A percentile compares a stretch with the other conserved stretches of the same genome.
Evolutionary conservation across 1,140 invertebrate genomes (phyloP).

Genomic region (Hypsibius dujardini): DNA sequence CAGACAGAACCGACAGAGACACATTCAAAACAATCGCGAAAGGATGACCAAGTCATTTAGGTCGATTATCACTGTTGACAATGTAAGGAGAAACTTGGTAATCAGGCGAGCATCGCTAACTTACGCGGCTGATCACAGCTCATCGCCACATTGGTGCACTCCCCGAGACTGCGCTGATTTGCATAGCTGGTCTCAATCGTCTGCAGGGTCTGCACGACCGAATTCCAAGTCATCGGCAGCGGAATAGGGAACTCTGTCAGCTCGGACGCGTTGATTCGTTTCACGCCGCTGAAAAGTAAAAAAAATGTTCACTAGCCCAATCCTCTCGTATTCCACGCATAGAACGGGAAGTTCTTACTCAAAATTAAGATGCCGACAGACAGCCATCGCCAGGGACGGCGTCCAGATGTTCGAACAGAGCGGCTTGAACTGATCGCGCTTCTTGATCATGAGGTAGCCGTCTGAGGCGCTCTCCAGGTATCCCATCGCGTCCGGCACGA

Average conservation of each 20-base stretch:
- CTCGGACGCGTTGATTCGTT: neutral
- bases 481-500: neutral
- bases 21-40: neutral
- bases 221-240: conserved; percentile 10
- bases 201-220: conserved; percentile 6
- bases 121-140: conserved; percentile 12
- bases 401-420: neutral
- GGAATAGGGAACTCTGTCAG: conserved; percentile 3
- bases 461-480: conserved; percentile 7
- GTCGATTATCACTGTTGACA: too few species aligned
- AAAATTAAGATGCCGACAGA: neutral
- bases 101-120: neutral
- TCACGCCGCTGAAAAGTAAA: neutral
- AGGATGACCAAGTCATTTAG: neutral
- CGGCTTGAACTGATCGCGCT: neutral
- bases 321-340: neutral
- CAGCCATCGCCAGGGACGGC: neutral
- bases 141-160: conserved; percentile 2
- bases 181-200: neutral
- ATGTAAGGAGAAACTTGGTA: too few species aligned
- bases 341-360: conserved; percentile 5
- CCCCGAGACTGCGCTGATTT: neutral
- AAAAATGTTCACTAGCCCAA: neutral
- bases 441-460: conserved; percentile 15
- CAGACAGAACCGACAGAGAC: neutral